Percentiles rank a stretch among this genome's conserved stretches.
These are phyloP conservation scores for Corythornis cristatus DNA, from an alignment of 2,113 vertebrate genomes.

Conservation along the genomic window DNA sequence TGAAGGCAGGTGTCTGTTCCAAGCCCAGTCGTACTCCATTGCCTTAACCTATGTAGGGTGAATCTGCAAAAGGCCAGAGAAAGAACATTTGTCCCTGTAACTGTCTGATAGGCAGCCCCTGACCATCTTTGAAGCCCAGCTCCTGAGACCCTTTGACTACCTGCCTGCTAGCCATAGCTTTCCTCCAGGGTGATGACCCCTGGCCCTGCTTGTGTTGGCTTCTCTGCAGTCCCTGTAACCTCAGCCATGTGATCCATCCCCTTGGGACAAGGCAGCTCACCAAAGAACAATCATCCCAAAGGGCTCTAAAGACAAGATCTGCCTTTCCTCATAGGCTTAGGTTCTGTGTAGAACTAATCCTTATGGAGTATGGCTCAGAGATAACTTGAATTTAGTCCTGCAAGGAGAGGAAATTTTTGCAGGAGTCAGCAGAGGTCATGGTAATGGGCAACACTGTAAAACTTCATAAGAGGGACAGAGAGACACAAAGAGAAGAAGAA, in stretches of 20 bases:
- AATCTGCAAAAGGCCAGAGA: background rate
- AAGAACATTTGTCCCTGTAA: background rate
- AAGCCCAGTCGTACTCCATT: background rate
- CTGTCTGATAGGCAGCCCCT: background rate
- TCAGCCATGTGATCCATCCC: background rate
- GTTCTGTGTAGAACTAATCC: background rate
- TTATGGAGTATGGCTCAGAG: background rate
- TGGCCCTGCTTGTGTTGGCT: background rate
- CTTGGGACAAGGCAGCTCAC: background rate
- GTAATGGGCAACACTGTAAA: background rate
- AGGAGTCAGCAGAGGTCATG: background rate
- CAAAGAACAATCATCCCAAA: background rate
- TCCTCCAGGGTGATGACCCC: background rate
- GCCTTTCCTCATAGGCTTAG: background rate
- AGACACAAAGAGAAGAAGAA: background rate
- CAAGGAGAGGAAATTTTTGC: background rate
- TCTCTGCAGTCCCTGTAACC: background rate
- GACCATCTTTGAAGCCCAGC: background rate
- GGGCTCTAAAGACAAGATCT: background rate
- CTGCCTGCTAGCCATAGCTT: background rate
- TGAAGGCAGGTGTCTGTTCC: background rate
- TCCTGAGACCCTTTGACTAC: background rate
- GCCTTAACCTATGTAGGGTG: accelerated
- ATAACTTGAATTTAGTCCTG: background rate
- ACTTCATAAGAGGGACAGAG: background rate